Percentiles rank a stretch among this genome's conserved stretches.
These are phyloP conservation scores for Phaetusa simplex DNA, from an alignment of 2,113 vertebrate species.

Conservation along the genomic window DNA sequence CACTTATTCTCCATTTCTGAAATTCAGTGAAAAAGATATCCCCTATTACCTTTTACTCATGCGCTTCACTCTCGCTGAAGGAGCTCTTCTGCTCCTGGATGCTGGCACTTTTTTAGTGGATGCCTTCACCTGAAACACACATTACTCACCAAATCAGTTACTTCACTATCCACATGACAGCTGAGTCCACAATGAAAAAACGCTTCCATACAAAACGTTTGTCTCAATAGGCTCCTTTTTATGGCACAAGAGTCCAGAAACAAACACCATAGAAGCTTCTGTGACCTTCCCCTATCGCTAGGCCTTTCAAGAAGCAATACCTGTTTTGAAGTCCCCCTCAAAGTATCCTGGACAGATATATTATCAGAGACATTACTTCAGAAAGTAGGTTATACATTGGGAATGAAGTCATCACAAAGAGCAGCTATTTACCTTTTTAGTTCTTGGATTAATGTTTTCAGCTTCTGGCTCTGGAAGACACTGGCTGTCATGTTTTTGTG, in stretches of 20 bases:
- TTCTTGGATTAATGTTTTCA: not conserved
- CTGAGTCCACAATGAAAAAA: not conserved
- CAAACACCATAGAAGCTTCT: not conserved
- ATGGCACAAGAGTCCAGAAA: not conserved
- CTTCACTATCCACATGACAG: rapidly evolving
- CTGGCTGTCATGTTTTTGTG: slow-evolving; percentile 30
- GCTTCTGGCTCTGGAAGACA: slow-evolving; percentile 36
- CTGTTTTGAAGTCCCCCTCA: not conserved
- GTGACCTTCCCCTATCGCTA: rapidly evolving
- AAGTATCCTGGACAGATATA: not conserved
- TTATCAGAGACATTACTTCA: not conserved
- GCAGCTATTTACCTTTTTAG: slow-evolving; percentile 52
- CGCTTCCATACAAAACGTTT: rapidly evolving
- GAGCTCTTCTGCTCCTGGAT: slow-evolving; percentile 15
- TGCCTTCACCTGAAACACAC: slow-evolving; percentile 33
- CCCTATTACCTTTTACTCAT: slow-evolving; percentile 5
- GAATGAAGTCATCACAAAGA: not conserved
- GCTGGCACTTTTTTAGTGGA: not conserved
- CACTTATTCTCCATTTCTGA: not conserved
- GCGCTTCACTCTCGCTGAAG: not conserved
- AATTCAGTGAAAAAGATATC: not conserved
- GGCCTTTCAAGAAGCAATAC: rapidly evolving
- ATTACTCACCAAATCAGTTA: not conserved
- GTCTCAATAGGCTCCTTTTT: not conserved
- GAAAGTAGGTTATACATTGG: not conserved